Percentiles rank a stretch among this genome's conserved stretches.
These are phyloP conservation scores for Thymallus thymallus DNA, from an alignment of 2,113 vertebrate species.

Conservation along the genomic window DNA sequence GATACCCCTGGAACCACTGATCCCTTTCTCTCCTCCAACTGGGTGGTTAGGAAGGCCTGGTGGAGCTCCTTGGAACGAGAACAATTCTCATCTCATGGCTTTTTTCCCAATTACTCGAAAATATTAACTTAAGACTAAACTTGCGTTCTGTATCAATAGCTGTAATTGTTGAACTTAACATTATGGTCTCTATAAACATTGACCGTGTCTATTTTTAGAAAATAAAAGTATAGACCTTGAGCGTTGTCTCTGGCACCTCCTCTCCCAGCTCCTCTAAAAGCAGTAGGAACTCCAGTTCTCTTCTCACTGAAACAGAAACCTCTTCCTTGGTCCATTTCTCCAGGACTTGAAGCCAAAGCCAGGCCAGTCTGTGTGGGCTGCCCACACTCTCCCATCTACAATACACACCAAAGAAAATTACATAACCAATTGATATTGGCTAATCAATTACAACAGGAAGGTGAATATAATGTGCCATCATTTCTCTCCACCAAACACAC, in stretches of 20 bases:
- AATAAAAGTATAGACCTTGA: conserved; percentile 72
- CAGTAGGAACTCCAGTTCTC: conserved; percentile 86
- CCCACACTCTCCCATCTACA: conserved; percentile 73
- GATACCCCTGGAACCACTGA: conserved; percentile 41
- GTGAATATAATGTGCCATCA: background rate
- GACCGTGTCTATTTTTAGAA: background rate
- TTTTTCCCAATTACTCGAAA: too few relatives aligned
- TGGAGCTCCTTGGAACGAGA: conserved; percentile 80
- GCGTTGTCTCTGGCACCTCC: conserved; percentile 72
- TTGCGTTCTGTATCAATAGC: too few relatives aligned
- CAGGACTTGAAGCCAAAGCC: conserved; percentile 91
- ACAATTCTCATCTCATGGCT: background rate
- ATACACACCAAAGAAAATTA: background rate
- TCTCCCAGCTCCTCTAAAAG: conserved; percentile 84
- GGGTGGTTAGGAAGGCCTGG: conserved; percentile 68
- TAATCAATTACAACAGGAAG: background rate
- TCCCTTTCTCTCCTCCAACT: conserved; percentile 44
- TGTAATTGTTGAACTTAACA: background rate
- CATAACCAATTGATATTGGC: background rate
- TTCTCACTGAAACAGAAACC: conserved; percentile 72
- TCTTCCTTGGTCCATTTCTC: conserved; percentile 80
- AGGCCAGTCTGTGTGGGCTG: conserved; percentile 84
- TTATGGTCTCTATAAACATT: conserved; percentile 1
- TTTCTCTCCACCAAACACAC: background rate
- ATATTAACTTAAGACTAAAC: too few relatives aligned